Percentiles rank a stretch among this genome's conserved stretches.
Evolutionary conservation across 2,888 invertebrate species (phyloP).

Genomic region (Perizoma flavofasciatum): DNA sequence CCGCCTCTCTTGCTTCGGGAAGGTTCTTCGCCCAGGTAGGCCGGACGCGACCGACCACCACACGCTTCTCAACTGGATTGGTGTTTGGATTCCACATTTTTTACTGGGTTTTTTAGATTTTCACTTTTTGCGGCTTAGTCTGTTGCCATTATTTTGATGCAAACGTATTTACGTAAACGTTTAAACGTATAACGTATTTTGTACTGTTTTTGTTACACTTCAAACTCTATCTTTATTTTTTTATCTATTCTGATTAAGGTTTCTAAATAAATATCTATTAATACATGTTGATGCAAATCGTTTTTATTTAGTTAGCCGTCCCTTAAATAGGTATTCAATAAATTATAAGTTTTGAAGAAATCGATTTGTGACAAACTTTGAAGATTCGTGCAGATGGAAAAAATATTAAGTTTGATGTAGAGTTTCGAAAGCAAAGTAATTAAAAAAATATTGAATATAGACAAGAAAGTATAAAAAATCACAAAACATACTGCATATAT

Average conservation of each 20-base stretch:
- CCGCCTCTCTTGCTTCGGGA: constrained; percentile 73
- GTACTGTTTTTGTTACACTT: no score
- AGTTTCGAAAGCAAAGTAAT: not conserved
- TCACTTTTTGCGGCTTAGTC: constrained; percentile 16
- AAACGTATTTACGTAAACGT: constrained; percentile 1
- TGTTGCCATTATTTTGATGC: constrained; percentile 15
- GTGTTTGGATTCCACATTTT: constrained; percentile 79
- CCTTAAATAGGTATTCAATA: no score
- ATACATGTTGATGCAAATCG: no score
- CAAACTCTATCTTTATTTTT: no score
- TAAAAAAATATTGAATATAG: no score
- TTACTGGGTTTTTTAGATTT: constrained; percentile 13
- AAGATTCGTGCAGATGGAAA: not conserved
- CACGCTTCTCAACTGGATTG: constrained; percentile 84
- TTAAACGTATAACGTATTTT: no score
- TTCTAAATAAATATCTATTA: no score
- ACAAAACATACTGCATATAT: no score
- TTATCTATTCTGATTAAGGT: no score
- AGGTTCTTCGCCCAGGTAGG: constrained; percentile 83
- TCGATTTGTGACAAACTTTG: not conserved
- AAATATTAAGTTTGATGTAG: not conserved
- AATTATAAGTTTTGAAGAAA: not conserved
- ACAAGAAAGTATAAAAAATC: not conserved
- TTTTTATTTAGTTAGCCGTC: not conserved
- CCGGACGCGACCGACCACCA: constrained; percentile 83